Percentiles rank a stretch among this genome's conserved stretches.
phyloP scores from a whole-genome alignment of 2,888 invertebrate genomes.

The Axea sp. region DNA sequence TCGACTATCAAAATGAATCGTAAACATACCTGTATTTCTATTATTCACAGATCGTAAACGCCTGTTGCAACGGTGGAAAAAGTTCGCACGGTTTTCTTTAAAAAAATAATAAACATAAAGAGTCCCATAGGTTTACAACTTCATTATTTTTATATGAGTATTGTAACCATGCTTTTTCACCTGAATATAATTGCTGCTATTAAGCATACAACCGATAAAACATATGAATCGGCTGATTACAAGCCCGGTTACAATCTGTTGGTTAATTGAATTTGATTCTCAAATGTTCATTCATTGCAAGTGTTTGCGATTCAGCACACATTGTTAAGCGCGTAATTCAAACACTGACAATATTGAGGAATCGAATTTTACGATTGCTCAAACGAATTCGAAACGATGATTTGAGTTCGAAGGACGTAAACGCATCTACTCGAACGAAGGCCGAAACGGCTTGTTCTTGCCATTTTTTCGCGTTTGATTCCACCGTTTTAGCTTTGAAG shows the following conservation, averaged over 20 bases:
- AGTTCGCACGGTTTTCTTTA: slow-evolving; percentile 30
- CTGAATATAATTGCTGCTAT: too few species aligned
- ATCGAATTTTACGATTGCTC: slow-evolving; percentile 35
- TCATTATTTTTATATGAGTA: slow-evolving; percentile 11
- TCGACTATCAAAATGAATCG: slow-evolving; percentile 34
- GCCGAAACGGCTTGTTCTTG: slow-evolving; percentile 26
- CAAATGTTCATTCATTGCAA: too few species aligned
- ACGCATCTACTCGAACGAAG: slow-evolving; percentile 9
- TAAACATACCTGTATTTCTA: slow-evolving; percentile 32
- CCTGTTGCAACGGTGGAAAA: slow-evolving; percentile 7
- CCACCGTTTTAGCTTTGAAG: slow-evolving; percentile 5
- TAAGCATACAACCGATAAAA: too few species aligned
- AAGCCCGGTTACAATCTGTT: too few species aligned
- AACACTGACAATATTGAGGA: slow-evolving; percentile 13
- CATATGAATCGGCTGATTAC: too few species aligned
- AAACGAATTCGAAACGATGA: slow-evolving; percentile 42
- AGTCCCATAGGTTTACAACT: not conserved
- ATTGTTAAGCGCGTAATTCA: slow-evolving; percentile 3
- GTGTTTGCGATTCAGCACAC: too few species aligned
- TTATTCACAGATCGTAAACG: slow-evolving; percentile 22
- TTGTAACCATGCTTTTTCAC: too few species aligned
- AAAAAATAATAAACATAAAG: slow-evolving; percentile 4
- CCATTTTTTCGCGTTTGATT: slow-evolving; percentile 33
- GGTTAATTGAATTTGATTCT: too few species aligned
- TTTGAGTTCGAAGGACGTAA: slow-evolving; percentile 34